Evolutionary conservation across 2,888 invertebrate species (phyloP).

Genomic region (Drosophila monieri): DNA sequence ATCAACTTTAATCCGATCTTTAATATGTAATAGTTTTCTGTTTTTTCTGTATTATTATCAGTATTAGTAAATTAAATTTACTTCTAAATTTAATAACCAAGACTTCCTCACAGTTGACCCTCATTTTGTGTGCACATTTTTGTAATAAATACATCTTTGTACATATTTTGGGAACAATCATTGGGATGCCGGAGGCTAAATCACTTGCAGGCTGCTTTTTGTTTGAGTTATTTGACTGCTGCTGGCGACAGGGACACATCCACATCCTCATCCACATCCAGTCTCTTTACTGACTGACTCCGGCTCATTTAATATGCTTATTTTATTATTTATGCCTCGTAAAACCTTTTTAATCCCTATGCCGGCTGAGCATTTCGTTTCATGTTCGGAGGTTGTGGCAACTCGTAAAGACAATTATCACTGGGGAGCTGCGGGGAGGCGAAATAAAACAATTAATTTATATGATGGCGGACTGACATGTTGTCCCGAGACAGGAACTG

Average conservation of each 20-base stretch:
- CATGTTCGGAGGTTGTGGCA: conserved; percentile 36
- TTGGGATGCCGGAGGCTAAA: conserved; percentile 10
- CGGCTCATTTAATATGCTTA: conserved; percentile 50
- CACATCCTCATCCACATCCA: conserved; percentile 16
- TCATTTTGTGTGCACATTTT: background rate
- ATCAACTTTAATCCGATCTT: too few relatives aligned
- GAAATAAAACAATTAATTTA: conserved; percentile 38
- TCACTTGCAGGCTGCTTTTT: conserved; percentile 29
- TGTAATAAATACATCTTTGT: conserved; percentile 7
- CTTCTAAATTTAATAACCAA: background rate
- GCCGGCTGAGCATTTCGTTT: conserved; percentile 35
- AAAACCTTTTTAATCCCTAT: conserved; percentile 42
- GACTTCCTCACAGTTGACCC: background rate
- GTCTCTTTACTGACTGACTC: conserved; percentile 27
- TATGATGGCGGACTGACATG: conserved; percentile 20
- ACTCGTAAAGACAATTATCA: conserved; percentile 46
- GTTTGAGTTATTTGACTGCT: conserved; percentile 28
- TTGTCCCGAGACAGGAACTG: background rate
- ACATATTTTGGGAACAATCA: conserved; percentile 14
- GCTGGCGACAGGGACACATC: conserved; percentile 23
- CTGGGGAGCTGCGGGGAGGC: conserved; percentile 13
- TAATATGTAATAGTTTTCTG: too few relatives aligned
- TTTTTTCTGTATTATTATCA: too few relatives aligned
- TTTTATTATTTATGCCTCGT: conserved; percentile 59
- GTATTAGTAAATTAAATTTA: background rate